Base-by-base conservation (phyloP, 53 echinoderm and acorn worm genomes). In the Arbacia lixula region DNA sequence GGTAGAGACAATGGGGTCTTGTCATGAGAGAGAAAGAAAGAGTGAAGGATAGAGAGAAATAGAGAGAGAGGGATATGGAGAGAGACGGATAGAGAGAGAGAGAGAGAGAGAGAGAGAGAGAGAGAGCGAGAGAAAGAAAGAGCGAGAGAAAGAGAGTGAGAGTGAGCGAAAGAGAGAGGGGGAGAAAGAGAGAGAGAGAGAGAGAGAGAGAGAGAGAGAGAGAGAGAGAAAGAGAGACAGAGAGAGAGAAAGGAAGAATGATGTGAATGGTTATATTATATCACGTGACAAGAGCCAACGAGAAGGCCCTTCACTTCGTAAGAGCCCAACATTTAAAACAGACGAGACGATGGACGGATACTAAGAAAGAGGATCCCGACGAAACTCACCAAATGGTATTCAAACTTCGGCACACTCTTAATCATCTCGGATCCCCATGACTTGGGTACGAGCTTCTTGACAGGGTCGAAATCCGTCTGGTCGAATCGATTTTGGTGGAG, bases 381-480 rank as follows among this genome's bases (percentile, higher is more conserved):
- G 5, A 35, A 17, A 53, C 58, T 36, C 28, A 78, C 79, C 26
- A 4, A 73, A 22, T 54, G 63, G 52, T 83, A 98, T 1, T 88
- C 71, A 49, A 92, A 94, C n/a, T 50, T 78, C 29, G 92, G 94
- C 6, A 97, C 76, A 20, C 86, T 41, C 1, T 86, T 74, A 16
- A 34, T 58, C 85, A 93, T 58, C 62, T 95, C 95, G 4, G 84
- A 75, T 54, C 92, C 90, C 92, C 92, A 95, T 4, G 88, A 19
- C 20, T 77, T 31, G 0, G 71, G 68, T 35, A 81, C 68, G 1
- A 88, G 74, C 6, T 75, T 46, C 5, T 75, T 80, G 14, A 88
- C 72, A 0, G 89, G 85, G 55, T 95, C 90, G 22, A 66, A 60
- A 5, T 69, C 46, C 1, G 74, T 57, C 53, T 89, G 66, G 16